Evolutionary conservation across 2,888 invertebrate species (phyloP), one percentile per base, ranked within the genome.

Genomic region (Galerucella nymphaeae): DNA sequence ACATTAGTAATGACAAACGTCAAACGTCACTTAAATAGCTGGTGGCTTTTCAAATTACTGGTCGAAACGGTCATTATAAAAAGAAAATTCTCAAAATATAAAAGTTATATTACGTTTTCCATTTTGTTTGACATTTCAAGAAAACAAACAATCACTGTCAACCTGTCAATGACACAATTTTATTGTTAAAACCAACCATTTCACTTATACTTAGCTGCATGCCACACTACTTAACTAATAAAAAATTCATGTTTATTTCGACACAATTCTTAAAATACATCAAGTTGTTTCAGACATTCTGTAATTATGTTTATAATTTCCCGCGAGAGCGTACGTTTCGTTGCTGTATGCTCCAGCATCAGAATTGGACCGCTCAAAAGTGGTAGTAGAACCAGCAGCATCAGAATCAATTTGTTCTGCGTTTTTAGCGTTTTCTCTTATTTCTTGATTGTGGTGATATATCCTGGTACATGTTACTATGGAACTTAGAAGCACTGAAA

Each of bases 401-500:
- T 79, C 78, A 2, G 72, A 69, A 38, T 78, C 79, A 23, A 71
- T 73, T 48, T 73, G 79, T 11, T 70, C 63, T 0, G 65, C 66
- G 38, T 80, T 79, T 58, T 74, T 75, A 11, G 71, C 67, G 38
- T 79, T 81, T 9, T 83, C 81, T 76, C 82, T 83, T 30, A 88
- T 82, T 75, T 89, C 87, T 79, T 88, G 89, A 62, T 88, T 87
- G 30, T 87, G 87, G 78, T 87, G 89, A 75, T 88, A 88, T 0
- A 92, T 86, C 73, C 90, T 90, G 14, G 93, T 91, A 81, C 94
- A 94, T 1, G 92, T 92, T 70, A 93, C 87, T 16, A 94, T 89
- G 0, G 93, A 92, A 82, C 91, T 91, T 6, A 94, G 86, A 8
- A 94, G 87, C 0, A 93, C 91, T 65, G 90, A 90, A 71, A 94